Conservation (phyloP, 2,888 invertebrate genomes). For the Dinocampus coccinellae region DNA sequence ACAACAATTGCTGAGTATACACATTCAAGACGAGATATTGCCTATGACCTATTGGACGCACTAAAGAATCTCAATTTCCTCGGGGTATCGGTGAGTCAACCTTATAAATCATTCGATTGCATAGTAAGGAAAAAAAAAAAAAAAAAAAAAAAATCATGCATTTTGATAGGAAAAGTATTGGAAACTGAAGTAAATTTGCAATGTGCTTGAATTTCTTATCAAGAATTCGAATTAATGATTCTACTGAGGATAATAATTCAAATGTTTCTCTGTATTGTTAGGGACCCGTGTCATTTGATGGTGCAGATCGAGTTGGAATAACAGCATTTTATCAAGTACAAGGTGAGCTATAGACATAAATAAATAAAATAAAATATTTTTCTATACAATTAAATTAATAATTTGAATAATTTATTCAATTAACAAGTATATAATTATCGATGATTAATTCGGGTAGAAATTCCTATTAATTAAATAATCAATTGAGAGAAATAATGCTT, state of each 20-base stretch:
- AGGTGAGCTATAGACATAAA: constrained; percentile 71
- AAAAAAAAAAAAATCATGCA: neutral
- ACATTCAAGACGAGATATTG: constrained; percentile 81
- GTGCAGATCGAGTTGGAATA: constrained; percentile 89
- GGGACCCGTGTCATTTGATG: constrained; percentile 92
- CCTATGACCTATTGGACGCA: constrained; percentile 78
- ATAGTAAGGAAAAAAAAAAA: neutral
- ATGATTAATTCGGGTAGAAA: neutral
- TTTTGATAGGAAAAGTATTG: neutral
- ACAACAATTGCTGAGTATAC: constrained; percentile 76
- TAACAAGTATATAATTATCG: neutral
- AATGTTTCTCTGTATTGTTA: constrained; percentile 68
- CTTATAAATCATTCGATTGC: neutral
- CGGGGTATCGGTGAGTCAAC: constrained; percentile 85
- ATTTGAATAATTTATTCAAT: neutral
- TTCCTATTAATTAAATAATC: neutral
- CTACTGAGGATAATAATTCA: constrained; percentile 14
- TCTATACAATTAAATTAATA: neutral
- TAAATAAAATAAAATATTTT: neutral
- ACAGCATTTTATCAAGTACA: constrained; percentile 91
- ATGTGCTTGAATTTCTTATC: neutral
- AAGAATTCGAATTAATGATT: neutral
- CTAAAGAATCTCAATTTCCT: constrained; percentile 82
- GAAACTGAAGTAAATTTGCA: neutral
- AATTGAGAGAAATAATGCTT: neutral